Evolutionary conservation across 2,888 invertebrate species (phyloP), one percentile per base, ranked within the genome.

Genomic region (Thelaira solivaga): DNA sequence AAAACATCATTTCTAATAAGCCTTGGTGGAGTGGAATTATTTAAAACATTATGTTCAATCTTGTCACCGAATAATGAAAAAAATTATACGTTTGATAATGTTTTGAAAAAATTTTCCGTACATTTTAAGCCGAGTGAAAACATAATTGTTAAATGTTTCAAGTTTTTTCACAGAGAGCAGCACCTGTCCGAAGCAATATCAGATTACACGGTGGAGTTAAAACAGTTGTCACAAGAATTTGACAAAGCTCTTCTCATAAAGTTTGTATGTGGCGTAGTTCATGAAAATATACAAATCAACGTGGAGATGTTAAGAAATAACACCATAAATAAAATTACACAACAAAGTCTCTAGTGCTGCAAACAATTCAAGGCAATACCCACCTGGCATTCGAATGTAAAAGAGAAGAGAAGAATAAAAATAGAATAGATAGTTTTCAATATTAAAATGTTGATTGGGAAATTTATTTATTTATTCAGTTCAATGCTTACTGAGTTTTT

Each of bases 11-110:
- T n/a, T n/a, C 31, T 45, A 24, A 64, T 64, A 45, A 55, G 55
- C 20, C 49, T 61, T 11, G 69, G 69, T n/a, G 62, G 72, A 22
- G 16, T 61, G 4, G 65, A 67, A 13, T 26, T 74, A 1, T 74
- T 59, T 61, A 74, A 74, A 41, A 67, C 47, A 10, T 3, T 67
- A 18, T 59, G 57, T 43, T 74, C 74, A 11, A 41, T 74, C 29
- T 31, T 74, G 13, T 57, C 53, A 59, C 51, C 74, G 16, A 65
- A 59, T 39, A 51, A 41, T 8, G 59, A 74, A 31, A 43, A 22
- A n/a, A 51, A 74, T 7, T 65, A 24, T 29, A 34, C 39, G 1
- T 73, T 57, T 24, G 57, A 24, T 1, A 39, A 22, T 1, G 53
- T 67, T 36, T 29, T 57, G 5, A 26, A 51, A 43, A 53, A 26